These are phyloP conservation scores for Itoplectis maculator DNA, from an alignment of 2,888 invertebrate species.

Conservation along the genomic window DNA sequence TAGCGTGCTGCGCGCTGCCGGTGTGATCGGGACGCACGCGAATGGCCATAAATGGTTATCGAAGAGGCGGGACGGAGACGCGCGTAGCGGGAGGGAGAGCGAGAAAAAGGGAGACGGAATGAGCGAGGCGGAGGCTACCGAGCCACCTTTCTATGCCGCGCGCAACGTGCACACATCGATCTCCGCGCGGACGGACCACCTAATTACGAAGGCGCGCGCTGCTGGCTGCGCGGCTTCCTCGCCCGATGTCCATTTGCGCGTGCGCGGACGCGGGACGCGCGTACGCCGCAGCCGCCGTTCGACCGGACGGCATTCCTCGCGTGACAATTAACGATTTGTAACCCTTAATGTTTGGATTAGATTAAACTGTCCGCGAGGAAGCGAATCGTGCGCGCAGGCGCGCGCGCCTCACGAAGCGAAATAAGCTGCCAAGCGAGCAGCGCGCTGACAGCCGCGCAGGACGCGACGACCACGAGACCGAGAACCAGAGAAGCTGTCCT, in stretches of 20 bases:
- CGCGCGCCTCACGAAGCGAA: slow-evolving; percentile 43
- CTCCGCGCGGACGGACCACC: slow-evolving; percentile 57
- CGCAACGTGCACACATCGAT: slow-evolving; percentile 38
- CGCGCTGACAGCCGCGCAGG: slow-evolving; percentile 59
- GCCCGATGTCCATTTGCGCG: slow-evolving; percentile 14
- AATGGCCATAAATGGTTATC: slow-evolving; percentile 53
- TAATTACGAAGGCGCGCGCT: slow-evolving; percentile 57
- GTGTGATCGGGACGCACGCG: slow-evolving; percentile 41
- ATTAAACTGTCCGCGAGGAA: slow-evolving; percentile 69
- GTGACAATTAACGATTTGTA: slow-evolving; percentile 83
- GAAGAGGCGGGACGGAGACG: slow-evolving; percentile 28
- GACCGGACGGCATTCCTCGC: slow-evolving; percentile 75
- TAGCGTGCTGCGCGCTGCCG: slow-evolving; percentile 42
- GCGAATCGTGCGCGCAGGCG: slow-evolving; percentile 51
- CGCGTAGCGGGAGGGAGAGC: background rate
- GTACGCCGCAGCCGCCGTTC: slow-evolving; percentile 62
- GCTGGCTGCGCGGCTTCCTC: slow-evolving; percentile 34
- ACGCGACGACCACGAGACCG: slow-evolving; percentile 49
- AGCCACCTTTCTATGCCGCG: slow-evolving; percentile 33
- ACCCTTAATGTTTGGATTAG: slow-evolving; percentile 79
- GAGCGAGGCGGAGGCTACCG: slow-evolving; percentile 1
- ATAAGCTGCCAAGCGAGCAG: slow-evolving; percentile 53
- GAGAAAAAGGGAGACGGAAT: background rate
- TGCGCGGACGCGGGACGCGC: slow-evolving; percentile 32
- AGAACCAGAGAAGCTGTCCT: slow-evolving; percentile 44